Percentiles rank a stretch among this genome's conserved stretches.
Conservation (phyloP, 2,797 vertebrate species). For the Myotis findleyi region DNA sequence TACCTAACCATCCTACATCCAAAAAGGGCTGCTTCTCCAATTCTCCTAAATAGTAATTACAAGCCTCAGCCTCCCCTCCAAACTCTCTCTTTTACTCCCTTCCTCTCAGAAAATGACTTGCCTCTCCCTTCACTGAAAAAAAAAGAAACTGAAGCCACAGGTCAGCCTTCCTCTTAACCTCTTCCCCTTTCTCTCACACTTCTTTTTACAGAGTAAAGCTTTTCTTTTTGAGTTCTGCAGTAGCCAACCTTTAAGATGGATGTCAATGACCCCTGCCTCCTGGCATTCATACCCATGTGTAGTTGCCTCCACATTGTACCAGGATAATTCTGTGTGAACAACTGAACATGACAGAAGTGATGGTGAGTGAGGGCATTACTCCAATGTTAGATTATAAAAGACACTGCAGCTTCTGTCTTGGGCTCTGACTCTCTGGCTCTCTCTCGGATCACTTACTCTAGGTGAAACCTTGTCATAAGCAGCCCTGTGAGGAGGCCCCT, state of each 20-base stretch:
- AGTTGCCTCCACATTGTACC: neutral
- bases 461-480: neutral
- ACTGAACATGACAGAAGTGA: neutral
- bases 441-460: neutral
- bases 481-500: neutral
- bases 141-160: neutral
- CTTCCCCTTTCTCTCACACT: neutral
- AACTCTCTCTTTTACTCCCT: neutral
- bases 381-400: neutral
- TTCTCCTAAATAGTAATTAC: neutral
- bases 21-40: neutral
- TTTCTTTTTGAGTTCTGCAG: neutral
- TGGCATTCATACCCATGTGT: neutral
- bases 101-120: neutral
- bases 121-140: neutral
- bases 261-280: neutral
- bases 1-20: too few species aligned
- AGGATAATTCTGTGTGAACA: neutral
- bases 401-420: neutral
- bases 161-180: neutral
- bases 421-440: neutral
- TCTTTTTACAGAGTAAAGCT: neutral
- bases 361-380: neutral
- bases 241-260: neutral
- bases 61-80: neutral